Conservation (phyloP, 2,797 vertebrate genomes). For the Falco peregrinus region DNA sequence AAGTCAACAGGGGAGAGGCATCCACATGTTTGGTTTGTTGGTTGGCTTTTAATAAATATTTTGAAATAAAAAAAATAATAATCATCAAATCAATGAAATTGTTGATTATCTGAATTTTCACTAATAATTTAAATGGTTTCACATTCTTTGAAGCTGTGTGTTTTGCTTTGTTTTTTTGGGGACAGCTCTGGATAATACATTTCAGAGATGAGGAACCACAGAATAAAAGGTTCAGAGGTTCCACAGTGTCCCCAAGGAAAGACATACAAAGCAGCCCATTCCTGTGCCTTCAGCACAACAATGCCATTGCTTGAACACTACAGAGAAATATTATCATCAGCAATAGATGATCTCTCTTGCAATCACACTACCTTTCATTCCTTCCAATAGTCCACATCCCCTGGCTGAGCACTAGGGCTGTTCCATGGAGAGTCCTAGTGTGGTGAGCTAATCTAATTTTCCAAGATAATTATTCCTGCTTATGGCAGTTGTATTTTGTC, state of each 20-base stretch:
- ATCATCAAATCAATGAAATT: fast-evolving
- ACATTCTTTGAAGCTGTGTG: neutral
- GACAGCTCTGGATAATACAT: neutral
- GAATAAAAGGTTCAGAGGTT: neutral
- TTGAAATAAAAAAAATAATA: neutral
- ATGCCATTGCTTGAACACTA: neutral
- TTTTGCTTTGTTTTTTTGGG: neutral
- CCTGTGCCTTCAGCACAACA: neutral
- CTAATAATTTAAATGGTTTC: neutral
- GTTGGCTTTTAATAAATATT: neutral
- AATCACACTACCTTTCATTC: neutral
- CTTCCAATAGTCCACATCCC: neutral
- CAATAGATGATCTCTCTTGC: neutral
- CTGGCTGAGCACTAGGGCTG: neutral
- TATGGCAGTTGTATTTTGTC: neutral
- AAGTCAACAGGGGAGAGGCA: neutral
- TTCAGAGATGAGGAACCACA: neutral
- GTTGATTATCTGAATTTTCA: neutral
- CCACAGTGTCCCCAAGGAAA: neutral
- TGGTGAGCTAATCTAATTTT: neutral
- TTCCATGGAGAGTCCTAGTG: neutral
- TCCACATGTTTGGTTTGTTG: no score
- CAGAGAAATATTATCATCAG: neutral
- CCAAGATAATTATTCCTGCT: neutral
- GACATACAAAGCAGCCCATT: neutral